Base-by-base conservation (phyloP, 2,888 invertebrate species). In the Furcula furcula region DNA sequence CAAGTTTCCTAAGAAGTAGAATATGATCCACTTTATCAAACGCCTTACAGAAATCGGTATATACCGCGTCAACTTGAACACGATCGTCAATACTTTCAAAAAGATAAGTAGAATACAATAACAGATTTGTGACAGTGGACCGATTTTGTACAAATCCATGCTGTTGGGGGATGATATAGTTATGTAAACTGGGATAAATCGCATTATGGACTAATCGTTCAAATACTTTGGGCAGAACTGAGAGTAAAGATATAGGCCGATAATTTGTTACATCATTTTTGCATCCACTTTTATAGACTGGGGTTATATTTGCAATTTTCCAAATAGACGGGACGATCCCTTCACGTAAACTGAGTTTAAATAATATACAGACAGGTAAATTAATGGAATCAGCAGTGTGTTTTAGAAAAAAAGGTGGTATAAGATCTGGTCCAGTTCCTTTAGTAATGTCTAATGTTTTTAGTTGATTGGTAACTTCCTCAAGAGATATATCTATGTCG, bases 1-100 rank as follows among this genome's bases (percentile, higher is more conserved):
- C 20, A 20, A 37, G 26, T 23, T 40, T 35, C 0, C 20, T 29
- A 10, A 40, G 5, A 1, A 40, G 29, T 3, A 40, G 1, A 4
- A 26, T 7, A 25, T 40, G 32, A 10, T 33, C 32, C 4, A 33
- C 26, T 14, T 20, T 26, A 13, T 39, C 39, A 7, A 39, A 34
- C 4, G 34, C 39, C 9, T 40, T 26, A 32, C 21, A n/a, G n/a
- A n/a, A n/a, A n/a, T n/a, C n/a, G n/a, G n/a, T n/a, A n/a, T n/a
- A n/a, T n/a, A n/a, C n/a, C 0, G 34, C 3, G 13, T 40, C 35
- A 1, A 29, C 31, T 29, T 32, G 25, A 16, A 19, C 15, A 11
- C 20, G 23, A n/a, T 29, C 18, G 7, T 34, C 29, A 25, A 34
- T 34, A 7, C 7, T 13, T 11, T 34, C 15, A 10, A 34, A 34